Evolutionary conservation across 2,113 vertebrate genomes (phyloP), one percentile per base, ranked within the genome.

Genomic region (Fregetta grallaria): DNA sequence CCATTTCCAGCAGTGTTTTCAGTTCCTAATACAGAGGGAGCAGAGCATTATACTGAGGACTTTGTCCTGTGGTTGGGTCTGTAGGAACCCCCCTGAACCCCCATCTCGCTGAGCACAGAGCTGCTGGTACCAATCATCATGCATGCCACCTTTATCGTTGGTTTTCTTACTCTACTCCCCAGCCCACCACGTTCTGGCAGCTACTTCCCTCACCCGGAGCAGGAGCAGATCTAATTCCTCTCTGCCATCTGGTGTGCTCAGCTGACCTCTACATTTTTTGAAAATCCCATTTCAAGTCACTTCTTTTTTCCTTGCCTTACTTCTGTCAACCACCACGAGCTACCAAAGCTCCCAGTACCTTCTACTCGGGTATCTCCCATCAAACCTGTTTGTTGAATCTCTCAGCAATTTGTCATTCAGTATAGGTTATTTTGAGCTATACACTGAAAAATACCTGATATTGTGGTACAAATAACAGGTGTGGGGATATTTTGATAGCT

Each of bases 1-100:
- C 29, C 15, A 1, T 79, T 95, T 81, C 77, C 84, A 95, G 89
- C 73, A 95, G 49, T 11, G 42, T 87, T 94, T 92, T 84, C 86
- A 82, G 61, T 87, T 92, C 55, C 50, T 10, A 13, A 27, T 5
- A 17, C 27, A 75, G 86, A 83, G 62, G 32, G 77, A 30, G 23
- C 56, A 78, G 88, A 80, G 62, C 53, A n/a, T 66, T 85, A 42
- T 49, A 36, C 20, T 63, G 92, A 78, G 86, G 45, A 70, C 91
- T 97, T 97, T 92, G 92, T 97, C 73, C 83, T 7, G 1, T 18
- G 45, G 25, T 75, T 75, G 62, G 36, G 22, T 58, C 34, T 0
- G 0, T 13, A 18, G 66, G 73, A 49, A 2, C 26, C 30, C 40
- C n/a, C 9, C 15, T 21, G 49, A 53, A 20, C 7, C 63, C 63